phyloP scores from a whole-genome alignment of 2,113 vertebrate genomes.

The Panurus biarmicus region DNA sequence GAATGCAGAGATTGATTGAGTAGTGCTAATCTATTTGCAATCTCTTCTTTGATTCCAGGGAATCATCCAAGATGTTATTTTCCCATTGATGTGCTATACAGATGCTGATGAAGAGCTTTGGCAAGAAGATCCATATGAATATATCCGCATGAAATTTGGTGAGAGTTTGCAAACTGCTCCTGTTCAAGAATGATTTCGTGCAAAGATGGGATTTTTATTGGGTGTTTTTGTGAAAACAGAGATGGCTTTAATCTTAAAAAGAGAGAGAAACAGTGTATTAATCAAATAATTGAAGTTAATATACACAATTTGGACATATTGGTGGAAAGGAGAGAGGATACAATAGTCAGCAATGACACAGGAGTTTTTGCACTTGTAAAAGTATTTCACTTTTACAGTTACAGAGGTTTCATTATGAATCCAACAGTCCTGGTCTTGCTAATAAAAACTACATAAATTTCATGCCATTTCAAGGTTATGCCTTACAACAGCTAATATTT shows the following conservation, averaged over 20 bases:
- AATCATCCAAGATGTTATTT: conserved; percentile 83
- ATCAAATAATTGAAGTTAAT: not conserved
- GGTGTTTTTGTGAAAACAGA: not conserved
- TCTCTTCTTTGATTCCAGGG: conserved; percentile 58
- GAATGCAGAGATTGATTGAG: not conserved
- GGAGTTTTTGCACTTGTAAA: not conserved
- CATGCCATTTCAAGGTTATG: not conserved
- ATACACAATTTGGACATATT: not conserved
- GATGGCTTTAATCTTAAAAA: not conserved
- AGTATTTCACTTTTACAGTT: not conserved
- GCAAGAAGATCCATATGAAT: conserved; percentile 98
- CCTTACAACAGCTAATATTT: not conserved
- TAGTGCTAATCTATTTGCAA: not conserved
- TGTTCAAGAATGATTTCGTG: not conserved
- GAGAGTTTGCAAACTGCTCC: conserved; percentile 8
- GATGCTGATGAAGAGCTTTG: conserved; percentile 97
- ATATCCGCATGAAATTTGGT: conserved; percentile 99
- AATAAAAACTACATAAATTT: not conserved
- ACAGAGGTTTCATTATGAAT: not conserved
- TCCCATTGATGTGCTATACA: conserved; percentile 97
- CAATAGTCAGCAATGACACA: not conserved
- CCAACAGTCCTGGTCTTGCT: not conserved
- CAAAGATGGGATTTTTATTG: not conserved
- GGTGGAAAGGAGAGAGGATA: not conserved
- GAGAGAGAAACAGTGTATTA: not conserved